phyloP scores from a whole-genome alignment of 2,797 vertebrate genomes.

The Acrossocheilus wenchowensis region DNA sequence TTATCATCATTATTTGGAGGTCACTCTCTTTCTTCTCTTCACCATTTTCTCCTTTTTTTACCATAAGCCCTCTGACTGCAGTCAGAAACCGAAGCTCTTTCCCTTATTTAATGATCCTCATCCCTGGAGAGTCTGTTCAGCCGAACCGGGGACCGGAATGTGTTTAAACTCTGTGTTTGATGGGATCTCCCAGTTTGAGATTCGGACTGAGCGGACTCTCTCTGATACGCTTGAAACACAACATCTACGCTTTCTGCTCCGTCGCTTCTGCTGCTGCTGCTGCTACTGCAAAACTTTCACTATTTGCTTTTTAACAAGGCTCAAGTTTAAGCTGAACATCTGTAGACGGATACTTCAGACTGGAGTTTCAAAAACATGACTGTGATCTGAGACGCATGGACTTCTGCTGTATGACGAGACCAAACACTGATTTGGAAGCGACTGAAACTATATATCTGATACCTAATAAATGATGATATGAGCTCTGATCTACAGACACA shows the following conservation, averaged over 20 bases:
- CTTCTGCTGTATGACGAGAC: not conserved
- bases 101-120: slow-evolving; percentile 27
- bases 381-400: not conserved
- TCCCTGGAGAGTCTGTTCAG: slow-evolving; percentile 4
- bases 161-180: slow-evolving; percentile 24
- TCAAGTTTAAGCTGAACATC: slow-evolving; percentile 19
- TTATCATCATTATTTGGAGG: slow-evolving; percentile 23
- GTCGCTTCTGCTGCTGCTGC: not conserved
- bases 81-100: not conserved
- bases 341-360: not conserved
- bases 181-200: slow-evolving; percentile 14
- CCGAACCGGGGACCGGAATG: not conserved
- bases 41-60: not conserved
- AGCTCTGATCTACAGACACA: slow-evolving; percentile 2
- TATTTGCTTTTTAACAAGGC: slow-evolving; percentile 34
- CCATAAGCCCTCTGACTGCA: not conserved
- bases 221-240: slow-evolving; percentile 22
- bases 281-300: slow-evolving; percentile 11
- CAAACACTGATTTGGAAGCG: not conserved
- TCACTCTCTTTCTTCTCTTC: slow-evolving; percentile 5
- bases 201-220: not conserved
- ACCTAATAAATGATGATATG: not conserved
- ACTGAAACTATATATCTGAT: not conserved
- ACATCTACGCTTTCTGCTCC: slow-evolving; percentile 20
- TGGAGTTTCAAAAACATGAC: not conserved